Conservation (phyloP, 2,888 invertebrate genomes). For the Galeopsomyia nigrocyanea region DNA sequence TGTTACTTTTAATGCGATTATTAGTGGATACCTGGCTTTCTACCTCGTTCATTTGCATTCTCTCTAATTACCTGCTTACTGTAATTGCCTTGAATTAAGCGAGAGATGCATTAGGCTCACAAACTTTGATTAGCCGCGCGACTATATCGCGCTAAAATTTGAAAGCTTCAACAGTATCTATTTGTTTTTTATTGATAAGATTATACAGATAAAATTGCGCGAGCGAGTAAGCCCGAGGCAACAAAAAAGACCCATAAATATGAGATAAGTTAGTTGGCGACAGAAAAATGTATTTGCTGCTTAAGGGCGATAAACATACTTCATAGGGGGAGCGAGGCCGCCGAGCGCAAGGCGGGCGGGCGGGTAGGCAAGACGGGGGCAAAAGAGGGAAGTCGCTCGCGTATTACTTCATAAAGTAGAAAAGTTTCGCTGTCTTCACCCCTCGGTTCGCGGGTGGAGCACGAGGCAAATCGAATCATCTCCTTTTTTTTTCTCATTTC, state of each 20-base stretch:
- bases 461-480: constrained; percentile 39
- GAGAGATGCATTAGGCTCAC: too few relatives aligned
- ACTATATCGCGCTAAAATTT: too few relatives aligned
- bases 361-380: constrained; percentile 11
- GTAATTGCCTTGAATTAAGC: too few relatives aligned
- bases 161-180: too few relatives aligned
- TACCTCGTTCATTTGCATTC: too few relatives aligned
- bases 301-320: constrained; percentile 41
- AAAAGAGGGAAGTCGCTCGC: constrained; percentile 31
- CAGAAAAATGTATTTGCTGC: constrained; percentile 34
- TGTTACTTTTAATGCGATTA: too few relatives aligned
- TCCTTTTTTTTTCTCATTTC: constrained; percentile 40
- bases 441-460: constrained; percentile 27
- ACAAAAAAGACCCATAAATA: constrained; percentile 23
- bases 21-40: too few relatives aligned
- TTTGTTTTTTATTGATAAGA: too few relatives aligned
- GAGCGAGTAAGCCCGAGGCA: constrained; percentile 10
- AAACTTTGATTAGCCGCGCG: too few relatives aligned
- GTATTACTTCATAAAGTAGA: constrained; percentile 47
- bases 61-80: too few relatives aligned
- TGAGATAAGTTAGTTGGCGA: constrained; percentile 17
- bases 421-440: constrained; percentile 47
- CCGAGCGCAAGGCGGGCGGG: constrained; percentile 8
- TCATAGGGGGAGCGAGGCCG: constrained; percentile 22
- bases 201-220: neutral